Evolutionary conservation across 2,113 vertebrate species (phyloP), one percentile per base, ranked within the genome.

Genomic region (Theristicus caerulescens): DNA sequence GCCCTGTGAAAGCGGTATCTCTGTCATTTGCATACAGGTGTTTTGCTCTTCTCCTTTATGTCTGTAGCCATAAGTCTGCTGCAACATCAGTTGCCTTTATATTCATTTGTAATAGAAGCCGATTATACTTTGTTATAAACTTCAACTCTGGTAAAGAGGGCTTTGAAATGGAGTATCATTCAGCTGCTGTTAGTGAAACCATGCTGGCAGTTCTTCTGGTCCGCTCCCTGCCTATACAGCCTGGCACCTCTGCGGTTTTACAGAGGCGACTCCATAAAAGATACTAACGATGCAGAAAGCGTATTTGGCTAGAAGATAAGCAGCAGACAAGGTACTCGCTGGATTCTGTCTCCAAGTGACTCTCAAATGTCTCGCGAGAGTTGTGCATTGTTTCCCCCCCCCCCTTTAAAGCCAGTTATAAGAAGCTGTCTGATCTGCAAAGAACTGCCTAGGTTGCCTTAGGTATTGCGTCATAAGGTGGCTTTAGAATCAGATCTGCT

Each of bases 141-240:
- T 69, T 65, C 36, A 90, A n/a, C 36, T 73, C 26, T 46, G 42
- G 26, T 44, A 38, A 46, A 82, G 52, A 64, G n/a, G 32, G 36
- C 42, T 90, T n/a, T 89, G 59, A 80, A 79, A 66, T 24, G 22
- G 21, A 52, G 34, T 12, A 9, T 27, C 52, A 10, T 13, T 58
- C 42, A n/a, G 31, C 32, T 66, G 51, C 18, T 38, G 70, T 32
- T 32, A 22, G 42, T 55, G 78, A 78, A 86, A 34, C 65, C 8
- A 0, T 16, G 17, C 44, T 26, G 66, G 73, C 6, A 4, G 19
- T 42, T 71, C 12, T 21, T 78, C 7, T 61, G 57, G 38, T 77
- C 10, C 10, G 8, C 52, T 34, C 21, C 42, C 13, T 34, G 1
- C 18, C 26, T 2, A 0, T 51, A 16, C 7, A 34, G 42, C 47